Conservation (phyloP, 64 coral and sea anemone species). For the Actinia equina region DNA sequence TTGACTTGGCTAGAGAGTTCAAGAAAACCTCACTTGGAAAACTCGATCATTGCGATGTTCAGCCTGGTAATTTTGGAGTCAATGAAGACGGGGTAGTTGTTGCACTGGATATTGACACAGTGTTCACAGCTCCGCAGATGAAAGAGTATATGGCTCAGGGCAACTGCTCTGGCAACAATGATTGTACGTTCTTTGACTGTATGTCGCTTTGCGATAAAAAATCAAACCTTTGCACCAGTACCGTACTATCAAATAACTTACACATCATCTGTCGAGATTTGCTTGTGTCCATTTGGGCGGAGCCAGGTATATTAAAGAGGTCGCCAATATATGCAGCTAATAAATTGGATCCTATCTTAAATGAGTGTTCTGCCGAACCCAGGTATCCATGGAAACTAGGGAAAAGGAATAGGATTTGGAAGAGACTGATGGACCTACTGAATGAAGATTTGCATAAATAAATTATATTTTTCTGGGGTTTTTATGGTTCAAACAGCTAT, state of each 20-base stretch:
- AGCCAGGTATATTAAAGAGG: conserved; percentile 65
- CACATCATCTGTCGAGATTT: conserved; percentile 79
- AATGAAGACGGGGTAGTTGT: conserved; percentile 49
- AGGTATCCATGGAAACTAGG: conserved; percentile 72
- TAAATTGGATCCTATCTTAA: conserved; percentile 38
- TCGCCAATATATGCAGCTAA: conserved; percentile 64
- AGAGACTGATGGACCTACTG: not conserved
- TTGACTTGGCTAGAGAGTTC: conserved; percentile 61
- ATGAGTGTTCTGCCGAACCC: conserved; percentile 52
- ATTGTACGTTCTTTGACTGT: conserved; percentile 96
- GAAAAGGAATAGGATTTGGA: conserved; percentile 37
- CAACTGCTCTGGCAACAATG: conserved; percentile 43
- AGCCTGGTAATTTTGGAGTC: conserved; percentile 90
- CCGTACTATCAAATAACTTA: conserved; percentile 75
- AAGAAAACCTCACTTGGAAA: conserved; percentile 42
- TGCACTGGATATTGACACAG: conserved; percentile 69
- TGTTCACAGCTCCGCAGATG: conserved; percentile 66
- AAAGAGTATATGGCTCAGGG: conserved; percentile 61
- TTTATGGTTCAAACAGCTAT: no score
- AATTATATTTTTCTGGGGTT: not conserved
- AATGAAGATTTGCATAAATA: not conserved
- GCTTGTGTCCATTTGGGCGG: conserved; percentile 53
- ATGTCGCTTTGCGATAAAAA: conserved; percentile 67
- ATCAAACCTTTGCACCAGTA: conserved; percentile 52
- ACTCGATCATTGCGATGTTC: conserved; percentile 84